Percentiles rank a stretch among this genome's conserved stretches.
Evolutionary conservation across 1,140 invertebrate species (phyloP).

Genomic region (Drosophila busckii): DNA sequence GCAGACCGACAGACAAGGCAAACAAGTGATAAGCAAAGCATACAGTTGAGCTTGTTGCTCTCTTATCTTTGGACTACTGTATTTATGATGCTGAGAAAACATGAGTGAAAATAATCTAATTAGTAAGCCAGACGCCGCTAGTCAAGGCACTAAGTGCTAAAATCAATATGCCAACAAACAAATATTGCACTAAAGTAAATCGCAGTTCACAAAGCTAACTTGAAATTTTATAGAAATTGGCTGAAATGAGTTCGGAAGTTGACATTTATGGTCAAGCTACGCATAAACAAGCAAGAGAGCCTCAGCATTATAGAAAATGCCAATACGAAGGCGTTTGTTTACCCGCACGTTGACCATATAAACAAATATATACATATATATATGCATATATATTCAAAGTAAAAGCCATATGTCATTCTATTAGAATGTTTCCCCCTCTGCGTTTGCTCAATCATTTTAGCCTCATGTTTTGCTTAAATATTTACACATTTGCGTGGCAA

Average conservation of each 20-base stretch:
- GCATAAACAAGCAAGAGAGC: constrained; percentile 12
- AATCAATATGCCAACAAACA: constrained; percentile 13
- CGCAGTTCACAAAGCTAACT: background rate
- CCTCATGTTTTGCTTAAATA: constrained; percentile 53
- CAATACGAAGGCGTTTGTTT: constrained; percentile 17
- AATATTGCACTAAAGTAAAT: background rate
- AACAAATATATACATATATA: background rate
- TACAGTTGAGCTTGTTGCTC: no score
- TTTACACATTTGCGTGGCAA: constrained; percentile 68
- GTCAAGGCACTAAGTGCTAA: constrained; percentile 23
- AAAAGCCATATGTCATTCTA: constrained; percentile 20
- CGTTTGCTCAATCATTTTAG: constrained; percentile 21
- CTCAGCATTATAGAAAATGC: constrained; percentile 1
- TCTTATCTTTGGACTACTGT: no score
- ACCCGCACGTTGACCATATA: constrained; percentile 16
- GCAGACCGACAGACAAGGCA: no score
- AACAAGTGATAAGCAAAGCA: no score
- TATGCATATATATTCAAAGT: background rate
- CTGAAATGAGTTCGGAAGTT: no score
- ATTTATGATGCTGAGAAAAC: no score
- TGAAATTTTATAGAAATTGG: background rate
- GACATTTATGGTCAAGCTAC: no score
- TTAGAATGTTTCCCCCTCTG: constrained; percentile 44
- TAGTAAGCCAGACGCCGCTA: constrained; percentile 16
- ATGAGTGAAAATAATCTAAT: constrained; percentile 26